A percentile compares a stretch with the other conserved stretches of the same genome.
Evolutionary conservation across 2,888 invertebrate genomes (phyloP).

Genomic region (Slavum lentiscoides): DNA sequence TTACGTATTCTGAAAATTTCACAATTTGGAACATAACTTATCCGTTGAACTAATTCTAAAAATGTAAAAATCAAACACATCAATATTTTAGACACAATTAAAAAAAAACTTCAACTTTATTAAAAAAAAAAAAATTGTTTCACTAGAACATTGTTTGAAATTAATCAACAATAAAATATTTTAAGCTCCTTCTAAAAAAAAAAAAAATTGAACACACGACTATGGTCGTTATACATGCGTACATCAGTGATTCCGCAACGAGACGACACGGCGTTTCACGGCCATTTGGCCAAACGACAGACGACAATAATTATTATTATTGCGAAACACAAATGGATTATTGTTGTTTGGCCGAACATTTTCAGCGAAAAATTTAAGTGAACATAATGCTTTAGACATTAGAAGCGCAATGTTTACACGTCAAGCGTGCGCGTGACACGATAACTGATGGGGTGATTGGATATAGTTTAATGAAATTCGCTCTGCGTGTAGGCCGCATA

Average conservation of each 20-base stretch:
- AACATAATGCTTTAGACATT: conserved; percentile 12
- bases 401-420: conserved; percentile 12
- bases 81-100: too few species aligned
- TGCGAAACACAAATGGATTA: not conserved
- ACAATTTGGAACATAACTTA: too few species aligned
- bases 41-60: too few species aligned
- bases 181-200: too few species aligned
- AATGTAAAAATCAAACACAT: too few species aligned
- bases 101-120: too few species aligned
- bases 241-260: not conserved
- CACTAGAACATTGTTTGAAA: too few species aligned
- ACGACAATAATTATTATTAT: too few species aligned
- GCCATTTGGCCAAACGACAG: not conserved
- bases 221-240: not conserved
- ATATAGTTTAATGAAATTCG: not conserved
- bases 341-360: not conserved
- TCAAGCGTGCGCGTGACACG: conserved; percentile 14
- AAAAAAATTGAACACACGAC: too few species aligned
- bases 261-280: conserved; percentile 11
- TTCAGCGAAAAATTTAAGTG: not conserved
- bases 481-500: not conserved
- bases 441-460: conserved; percentile 6
- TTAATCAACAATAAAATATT: too few species aligned
- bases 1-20: too few species aligned
- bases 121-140: too few species aligned